Conservation (phyloP, 1,140 invertebrate genomes). For the Nephila pilipes region DNA sequence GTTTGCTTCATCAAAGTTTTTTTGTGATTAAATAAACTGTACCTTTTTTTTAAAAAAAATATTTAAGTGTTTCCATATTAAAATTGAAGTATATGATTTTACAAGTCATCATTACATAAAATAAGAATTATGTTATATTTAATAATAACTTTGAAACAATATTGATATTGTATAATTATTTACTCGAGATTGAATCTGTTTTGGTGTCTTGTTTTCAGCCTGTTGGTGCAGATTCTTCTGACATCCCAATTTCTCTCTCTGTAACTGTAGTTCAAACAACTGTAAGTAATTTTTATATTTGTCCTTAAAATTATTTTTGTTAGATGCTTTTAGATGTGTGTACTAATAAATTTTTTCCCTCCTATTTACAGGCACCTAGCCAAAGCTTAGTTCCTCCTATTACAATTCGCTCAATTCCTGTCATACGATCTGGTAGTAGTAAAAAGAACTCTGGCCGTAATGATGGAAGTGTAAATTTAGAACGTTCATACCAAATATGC, state of each 20-base stretch:
- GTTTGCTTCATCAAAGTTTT: too few relatives aligned
- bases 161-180: neutral
- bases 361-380: conserved; percentile 59
- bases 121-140: too few relatives aligned
- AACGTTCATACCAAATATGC: conserved; percentile 97
- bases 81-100: too few relatives aligned
- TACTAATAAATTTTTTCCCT: neutral
- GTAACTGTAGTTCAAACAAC: conserved; percentile 72
- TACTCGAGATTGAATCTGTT: too few relatives aligned
- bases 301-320: too few relatives aligned
- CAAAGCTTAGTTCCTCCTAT: conserved; percentile 76
- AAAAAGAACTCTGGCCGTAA: conserved; percentile 63
- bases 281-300: conserved; percentile 37
- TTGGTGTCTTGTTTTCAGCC: conserved; percentile 11
- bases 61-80: too few relatives aligned
- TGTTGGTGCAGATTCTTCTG: conserved; percentile 34
- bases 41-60: too few relatives aligned
- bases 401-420: conserved; percentile 73
- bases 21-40: too few relatives aligned
- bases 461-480: conserved; percentile 91
- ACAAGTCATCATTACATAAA: too few relatives aligned
- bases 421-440: conserved; percentile 36
- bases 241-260: conserved; percentile 67
- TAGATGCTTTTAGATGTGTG: neutral
- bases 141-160: too few relatives aligned